Base-by-base conservation (phyloP, 1,140 invertebrate genomes). In the Neodiprion fabricii region DNA sequence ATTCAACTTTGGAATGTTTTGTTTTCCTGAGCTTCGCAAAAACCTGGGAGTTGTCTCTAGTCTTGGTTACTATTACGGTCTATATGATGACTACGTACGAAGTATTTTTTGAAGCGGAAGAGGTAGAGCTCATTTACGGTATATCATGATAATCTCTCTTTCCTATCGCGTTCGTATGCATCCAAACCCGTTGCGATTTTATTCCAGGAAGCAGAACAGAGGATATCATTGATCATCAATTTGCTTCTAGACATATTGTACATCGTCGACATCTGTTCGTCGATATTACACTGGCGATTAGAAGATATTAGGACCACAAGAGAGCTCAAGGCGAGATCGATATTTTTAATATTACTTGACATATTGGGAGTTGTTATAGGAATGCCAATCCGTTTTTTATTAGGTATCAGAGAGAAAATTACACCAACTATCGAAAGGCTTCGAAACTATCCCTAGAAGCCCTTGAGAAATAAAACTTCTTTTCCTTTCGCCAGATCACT, bases 211-310 rank as follows among this genome's bases (percentile, higher is more conserved):
- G 7, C n/a, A 61, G n/a, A 61, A 11, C 53, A 61, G 53, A 61
- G 11, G 7, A 61, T 61, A 1, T 61, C 53, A 61, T 12, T n/a
- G 1, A n/a, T 11, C n/a, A n/a, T 61, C 11, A 61, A 61, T 1
- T 61, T 61, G 8, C 53, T 61, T 61, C 53, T 61, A 11, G 53
- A 61, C 53, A 8, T 61, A 61, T 61, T 61, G 53, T 61, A 61
- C 7, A n/a, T 61, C 11, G n/a, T 61, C n/a, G 53, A 61, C n/a
- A 8, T 61, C 53, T 61, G 53, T 61, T 61, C 53, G 53, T 61
- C 53, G 53, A 61, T 61, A 61, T 61, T n/a, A 61, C 53, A 61
- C 53, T 61, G 53, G 53, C 53, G 53, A 61, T 61, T 61, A n/a
- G 53, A 61, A 61, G n/a, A 61, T 61, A 61, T 61, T 8, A 61